Conservation (phyloP, 1,140 invertebrate genomes). For the Orchesella cincta region DNA sequence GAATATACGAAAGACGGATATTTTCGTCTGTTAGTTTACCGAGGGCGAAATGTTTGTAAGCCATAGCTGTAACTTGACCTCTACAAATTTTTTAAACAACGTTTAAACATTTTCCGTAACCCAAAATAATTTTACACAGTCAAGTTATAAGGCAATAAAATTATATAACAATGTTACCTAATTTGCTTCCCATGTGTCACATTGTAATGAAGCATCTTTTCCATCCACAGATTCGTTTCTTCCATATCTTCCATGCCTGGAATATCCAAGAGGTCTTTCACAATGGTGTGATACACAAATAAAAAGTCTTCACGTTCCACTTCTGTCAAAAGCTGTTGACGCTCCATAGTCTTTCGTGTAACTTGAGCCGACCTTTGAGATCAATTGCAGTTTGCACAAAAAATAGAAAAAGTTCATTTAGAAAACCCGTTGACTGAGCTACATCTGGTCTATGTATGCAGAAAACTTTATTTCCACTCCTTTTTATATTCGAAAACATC, state of each 20-base stretch:
- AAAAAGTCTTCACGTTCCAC: too few relatives aligned
- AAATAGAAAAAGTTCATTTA: too few relatives aligned
- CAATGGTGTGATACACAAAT: too few relatives aligned
- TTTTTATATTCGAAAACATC: too few relatives aligned
- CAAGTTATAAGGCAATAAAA: neutral
- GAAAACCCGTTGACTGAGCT: too few relatives aligned
- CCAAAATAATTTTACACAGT: neutral
- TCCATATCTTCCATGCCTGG: neutral
- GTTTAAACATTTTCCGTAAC: neutral
- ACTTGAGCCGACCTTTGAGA: too few relatives aligned
- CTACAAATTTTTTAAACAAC: neutral
- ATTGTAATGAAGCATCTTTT: neutral
- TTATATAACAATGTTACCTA: neutral
- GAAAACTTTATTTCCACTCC: too few relatives aligned
- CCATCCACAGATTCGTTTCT: neutral
- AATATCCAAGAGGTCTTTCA: too few relatives aligned
- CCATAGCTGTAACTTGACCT: neutral
- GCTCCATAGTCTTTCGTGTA: too few relatives aligned
- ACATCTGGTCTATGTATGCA: too few relatives aligned
- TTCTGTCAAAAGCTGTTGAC: too few relatives aligned
- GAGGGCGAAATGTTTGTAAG: neutral
- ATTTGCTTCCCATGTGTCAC: neutral
- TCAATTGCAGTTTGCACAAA: too few relatives aligned
- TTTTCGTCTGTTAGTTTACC: neutral
- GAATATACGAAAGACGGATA: neutral